Evolutionary conservation across 2,113 vertebrate genomes (phyloP).

Genomic region (Pterocles orientalis): DNA sequence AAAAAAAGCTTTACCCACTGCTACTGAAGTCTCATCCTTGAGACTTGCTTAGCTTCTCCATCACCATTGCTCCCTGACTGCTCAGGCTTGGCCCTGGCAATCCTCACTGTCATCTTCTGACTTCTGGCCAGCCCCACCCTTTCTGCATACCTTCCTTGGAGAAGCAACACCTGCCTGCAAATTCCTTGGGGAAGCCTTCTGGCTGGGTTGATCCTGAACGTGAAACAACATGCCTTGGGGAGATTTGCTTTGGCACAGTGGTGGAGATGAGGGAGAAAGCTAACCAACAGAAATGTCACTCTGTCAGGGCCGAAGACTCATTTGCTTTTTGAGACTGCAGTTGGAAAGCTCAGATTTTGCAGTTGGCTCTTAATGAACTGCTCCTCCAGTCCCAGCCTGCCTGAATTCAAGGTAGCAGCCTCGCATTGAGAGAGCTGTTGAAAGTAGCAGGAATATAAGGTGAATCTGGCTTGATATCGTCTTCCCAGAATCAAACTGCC

Average conservation of each 20-base stretch:
- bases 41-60: neutral
- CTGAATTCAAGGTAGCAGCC: neutral
- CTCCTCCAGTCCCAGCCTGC: neutral
- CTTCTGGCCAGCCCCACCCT: neutral
- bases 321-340: neutral
- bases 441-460: neutral
- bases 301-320: accelerated
- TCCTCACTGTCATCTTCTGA: neutral
- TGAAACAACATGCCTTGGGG: neutral
- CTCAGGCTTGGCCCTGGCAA: neutral
- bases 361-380: neutral
- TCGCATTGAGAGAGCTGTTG: neutral
- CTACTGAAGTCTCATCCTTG: neutral
- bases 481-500: neutral
- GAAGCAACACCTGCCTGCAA: neutral
- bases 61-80: neutral
- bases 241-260: neutral
- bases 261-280: neutral
- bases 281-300: neutral
- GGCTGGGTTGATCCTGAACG: neutral
- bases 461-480: neutral
- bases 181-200: neutral
- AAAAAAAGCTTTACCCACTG: neutral
- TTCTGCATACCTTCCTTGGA: neutral
- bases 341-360: neutral